phyloP scores from a whole-genome alignment of 1,140 invertebrate genomes.

The Wiebesia pumilae region DNA sequence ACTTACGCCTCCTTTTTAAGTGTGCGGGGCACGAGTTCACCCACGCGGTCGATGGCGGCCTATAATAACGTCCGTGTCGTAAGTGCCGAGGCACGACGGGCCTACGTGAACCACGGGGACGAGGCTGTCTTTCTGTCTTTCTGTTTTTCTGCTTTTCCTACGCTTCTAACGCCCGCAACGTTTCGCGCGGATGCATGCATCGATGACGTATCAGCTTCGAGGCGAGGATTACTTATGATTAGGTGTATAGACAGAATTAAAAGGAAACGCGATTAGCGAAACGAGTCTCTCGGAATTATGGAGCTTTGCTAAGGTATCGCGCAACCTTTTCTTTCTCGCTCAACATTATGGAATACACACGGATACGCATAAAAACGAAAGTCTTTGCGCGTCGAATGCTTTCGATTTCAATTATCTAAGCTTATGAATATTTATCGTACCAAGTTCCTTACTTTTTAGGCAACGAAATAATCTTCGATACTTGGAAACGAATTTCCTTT shows the following conservation, averaged over 20 bases:
- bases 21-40: neutral
- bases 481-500: neutral
- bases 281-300: too few species aligned
- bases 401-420: neutral
- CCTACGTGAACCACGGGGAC: neutral
- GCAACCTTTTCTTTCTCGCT: neutral
- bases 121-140: slow-evolving; percentile 1
- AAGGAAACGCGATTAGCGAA: too few species aligned
- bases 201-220: neutral
- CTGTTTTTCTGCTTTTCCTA: neutral
- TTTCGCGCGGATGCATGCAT: neutral
- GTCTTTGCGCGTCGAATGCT: neutral
- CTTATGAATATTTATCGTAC: neutral
- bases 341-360: neutral
- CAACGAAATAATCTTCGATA: neutral
- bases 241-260: too few species aligned
- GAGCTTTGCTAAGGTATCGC: too few species aligned
- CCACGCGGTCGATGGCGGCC: neutral
- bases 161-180: neutral
- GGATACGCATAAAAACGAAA: neutral
- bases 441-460: neutral
- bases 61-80: slow-evolving; percentile 14
- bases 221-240: neutral
- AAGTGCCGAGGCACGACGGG: neutral
- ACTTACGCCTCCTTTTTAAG: slow-evolving; percentile 15